Conservation (phyloP, 2,888 invertebrate species). For the Steinernema scapterisci region DNA sequence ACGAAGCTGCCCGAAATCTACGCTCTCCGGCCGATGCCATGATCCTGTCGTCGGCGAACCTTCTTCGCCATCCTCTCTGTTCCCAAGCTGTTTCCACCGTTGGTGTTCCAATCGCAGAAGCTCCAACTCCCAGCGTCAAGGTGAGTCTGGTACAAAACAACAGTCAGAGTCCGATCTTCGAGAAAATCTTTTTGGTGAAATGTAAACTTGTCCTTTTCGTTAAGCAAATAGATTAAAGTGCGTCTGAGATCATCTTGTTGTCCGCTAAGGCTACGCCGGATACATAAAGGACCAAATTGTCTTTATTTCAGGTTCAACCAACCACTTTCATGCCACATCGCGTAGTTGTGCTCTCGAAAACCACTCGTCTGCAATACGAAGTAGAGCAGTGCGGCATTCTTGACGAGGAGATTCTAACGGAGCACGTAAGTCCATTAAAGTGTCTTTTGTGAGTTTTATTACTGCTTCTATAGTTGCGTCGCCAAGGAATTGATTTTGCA, state of each 20-base stretch:
- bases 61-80: not conserved
- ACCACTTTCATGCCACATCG: slow-evolving; percentile 15
- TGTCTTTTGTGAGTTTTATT: not conserved
- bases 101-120: no score
- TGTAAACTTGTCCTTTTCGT: no score
- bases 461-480: slow-evolving; percentile 33
- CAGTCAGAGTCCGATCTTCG: no score
- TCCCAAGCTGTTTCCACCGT: not conserved
- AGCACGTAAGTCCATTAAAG: not conserved
- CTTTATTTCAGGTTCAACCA: not conserved
- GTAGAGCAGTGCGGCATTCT: slow-evolving; percentile 34
- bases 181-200: no score
- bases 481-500: slow-evolving; percentile 37
- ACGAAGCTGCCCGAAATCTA: not conserved
- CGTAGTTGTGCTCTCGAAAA: slow-evolving; percentile 44
- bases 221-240: no score
- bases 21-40: slow-evolving; percentile 10
- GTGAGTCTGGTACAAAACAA: not conserved
- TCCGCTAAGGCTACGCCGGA: no score
- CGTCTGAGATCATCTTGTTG: not conserved
- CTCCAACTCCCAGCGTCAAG: not conserved
- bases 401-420: not conserved
- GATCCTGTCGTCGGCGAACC: not conserved
- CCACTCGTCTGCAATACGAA: slow-evolving; percentile 48
- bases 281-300: no score